Evolutionary conservation across 2,888 invertebrate genomes (phyloP).

Genomic region (Aproaerema taeniolella): DNA sequence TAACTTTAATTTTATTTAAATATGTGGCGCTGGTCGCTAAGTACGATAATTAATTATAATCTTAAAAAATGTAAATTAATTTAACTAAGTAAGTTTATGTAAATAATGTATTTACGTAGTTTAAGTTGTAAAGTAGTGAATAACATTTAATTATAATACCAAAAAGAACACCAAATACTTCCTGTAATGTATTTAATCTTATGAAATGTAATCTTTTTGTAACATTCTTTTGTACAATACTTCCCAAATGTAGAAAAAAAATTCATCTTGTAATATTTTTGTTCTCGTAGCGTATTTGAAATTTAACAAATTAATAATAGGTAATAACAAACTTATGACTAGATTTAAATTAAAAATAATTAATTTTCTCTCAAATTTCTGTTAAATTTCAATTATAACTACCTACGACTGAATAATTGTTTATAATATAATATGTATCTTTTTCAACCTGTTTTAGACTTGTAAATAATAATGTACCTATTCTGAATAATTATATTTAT

Average conservation of each 20-base stretch:
- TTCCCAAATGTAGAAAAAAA: slow-evolving; percentile 19
- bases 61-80: slow-evolving; percentile 14
- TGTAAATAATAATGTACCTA: slow-evolving; percentile 37
- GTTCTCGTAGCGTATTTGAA: slow-evolving; percentile 13
- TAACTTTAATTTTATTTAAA: not conserved
- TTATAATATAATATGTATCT: slow-evolving; percentile 35
- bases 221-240: slow-evolving; percentile 19
- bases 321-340: slow-evolving; percentile 26
- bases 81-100: slow-evolving; percentile 8
- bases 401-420: slow-evolving; percentile 67
- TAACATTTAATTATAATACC: slow-evolving; percentile 33
- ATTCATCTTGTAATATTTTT: slow-evolving; percentile 10
- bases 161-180: slow-evolving; percentile 64
- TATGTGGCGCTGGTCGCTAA: slow-evolving; percentile 24
- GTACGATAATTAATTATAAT: not conserved
- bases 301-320: slow-evolving; percentile 19
- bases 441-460: slow-evolving; percentile 38
- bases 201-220: slow-evolving; percentile 38
- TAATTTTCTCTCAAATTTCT: not conserved
- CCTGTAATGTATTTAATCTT: slow-evolving; percentile 63
- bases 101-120: slow-evolving; percentile 38
- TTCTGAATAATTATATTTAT: slow-evolving; percentile 32
- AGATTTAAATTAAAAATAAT: slow-evolving; percentile 18
- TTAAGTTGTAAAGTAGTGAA: slow-evolving; percentile 27
- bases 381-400: slow-evolving; percentile 27